Percentiles rank a stretch among this genome's conserved stretches.
Evolutionary conservation across 2,797 vertebrate species (phyloP).

Genomic region (Enteromius radiatus): DNA sequence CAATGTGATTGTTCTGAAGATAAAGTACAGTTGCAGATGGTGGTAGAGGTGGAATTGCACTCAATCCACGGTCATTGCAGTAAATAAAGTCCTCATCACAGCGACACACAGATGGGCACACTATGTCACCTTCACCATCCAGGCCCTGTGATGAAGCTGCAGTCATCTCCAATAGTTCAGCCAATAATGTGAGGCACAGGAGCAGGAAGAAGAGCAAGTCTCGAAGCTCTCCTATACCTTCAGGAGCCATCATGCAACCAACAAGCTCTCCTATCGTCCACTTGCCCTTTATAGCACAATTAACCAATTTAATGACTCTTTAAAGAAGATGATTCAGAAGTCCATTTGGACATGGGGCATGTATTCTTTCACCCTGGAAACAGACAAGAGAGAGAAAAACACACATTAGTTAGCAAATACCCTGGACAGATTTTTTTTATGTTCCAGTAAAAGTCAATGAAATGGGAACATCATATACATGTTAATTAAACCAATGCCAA

Average conservation of each 20-base stretch:
- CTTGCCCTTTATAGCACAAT: constrained; percentile 24
- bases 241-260: constrained; percentile 71
- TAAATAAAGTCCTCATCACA: constrained; percentile 94
- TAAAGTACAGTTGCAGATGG: constrained; percentile 89
- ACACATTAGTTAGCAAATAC: constrained; percentile 41
- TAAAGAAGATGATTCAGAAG: constrained; percentile 38
- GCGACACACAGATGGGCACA: constrained; percentile 90
- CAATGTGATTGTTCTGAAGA: constrained; percentile 96
- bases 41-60: constrained; percentile 88
- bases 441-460: constrained; percentile 33
- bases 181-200: constrained; percentile 81
- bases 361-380: constrained; percentile 67
- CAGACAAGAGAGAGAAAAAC: constrained; percentile 54
- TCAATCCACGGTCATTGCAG: constrained; percentile 94
- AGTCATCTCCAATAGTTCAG: constrained; percentile 78
- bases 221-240: constrained; percentile 74
- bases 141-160: constrained; percentile 73
- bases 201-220: constrained; percentile 83
- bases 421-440: constrained; percentile 8
- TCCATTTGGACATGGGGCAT: constrained; percentile 34
- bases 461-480: constrained; percentile 21
- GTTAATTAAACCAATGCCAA: constrained; percentile 46
- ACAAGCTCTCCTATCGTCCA: constrained; percentile 1
- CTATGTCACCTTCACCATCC: constrained; percentile 72
- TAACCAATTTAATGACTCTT: constrained; percentile 26